These are phyloP conservation scores for Chrysopilus asiliformis DNA, from an alignment of 2,888 invertebrate species.

Conservation along the genomic window DNA sequence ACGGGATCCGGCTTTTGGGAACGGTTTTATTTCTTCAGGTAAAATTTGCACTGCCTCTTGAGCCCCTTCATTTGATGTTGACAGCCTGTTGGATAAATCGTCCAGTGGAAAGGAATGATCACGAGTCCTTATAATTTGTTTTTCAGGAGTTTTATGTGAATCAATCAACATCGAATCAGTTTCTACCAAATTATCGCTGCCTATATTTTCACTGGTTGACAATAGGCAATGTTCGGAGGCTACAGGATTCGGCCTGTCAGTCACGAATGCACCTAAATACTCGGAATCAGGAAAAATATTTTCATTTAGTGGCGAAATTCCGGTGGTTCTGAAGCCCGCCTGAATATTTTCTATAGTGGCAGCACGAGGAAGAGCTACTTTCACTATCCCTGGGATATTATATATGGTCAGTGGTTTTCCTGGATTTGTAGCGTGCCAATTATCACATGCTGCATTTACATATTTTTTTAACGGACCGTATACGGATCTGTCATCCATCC, in stretches of 20 bases:
- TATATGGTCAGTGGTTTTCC: slow-evolving; percentile 22
- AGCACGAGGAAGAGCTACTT: slow-evolving; percentile 4
- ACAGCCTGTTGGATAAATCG: not conserved
- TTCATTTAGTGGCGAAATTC: slow-evolving; percentile 2
- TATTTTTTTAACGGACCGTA: slow-evolving; percentile 21
- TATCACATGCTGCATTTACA: slow-evolving; percentile 18
- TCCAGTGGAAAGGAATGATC: not conserved
- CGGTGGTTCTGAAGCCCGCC: slow-evolving; percentile 6
- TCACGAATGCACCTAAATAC: too few species aligned
- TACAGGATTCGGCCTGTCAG: slow-evolving; percentile 3
- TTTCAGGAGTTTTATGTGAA: too few species aligned
- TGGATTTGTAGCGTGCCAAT: slow-evolving; percentile 21
- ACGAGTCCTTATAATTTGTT: not conserved
- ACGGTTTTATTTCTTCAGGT: too few species aligned
- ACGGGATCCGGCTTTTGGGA: too few species aligned
- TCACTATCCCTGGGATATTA: slow-evolving; percentile 19
- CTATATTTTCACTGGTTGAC: too few species aligned
- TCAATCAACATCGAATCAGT: too few species aligned
- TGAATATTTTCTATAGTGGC: slow-evolving; percentile 6
- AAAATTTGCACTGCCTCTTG: too few species aligned
- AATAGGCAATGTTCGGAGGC: too few species aligned
- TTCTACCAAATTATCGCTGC: too few species aligned
- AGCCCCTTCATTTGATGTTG: slow-evolving; percentile 1
- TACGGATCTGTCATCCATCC: slow-evolving; percentile 21
- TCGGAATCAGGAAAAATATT: too few species aligned